A percentile compares a stretch with the other conserved stretches of the same genome.
These are phyloP conservation scores for Tricholauxania praeusta DNA, from an alignment of 2,888 invertebrate genomes.

Conservation along the genomic window DNA sequence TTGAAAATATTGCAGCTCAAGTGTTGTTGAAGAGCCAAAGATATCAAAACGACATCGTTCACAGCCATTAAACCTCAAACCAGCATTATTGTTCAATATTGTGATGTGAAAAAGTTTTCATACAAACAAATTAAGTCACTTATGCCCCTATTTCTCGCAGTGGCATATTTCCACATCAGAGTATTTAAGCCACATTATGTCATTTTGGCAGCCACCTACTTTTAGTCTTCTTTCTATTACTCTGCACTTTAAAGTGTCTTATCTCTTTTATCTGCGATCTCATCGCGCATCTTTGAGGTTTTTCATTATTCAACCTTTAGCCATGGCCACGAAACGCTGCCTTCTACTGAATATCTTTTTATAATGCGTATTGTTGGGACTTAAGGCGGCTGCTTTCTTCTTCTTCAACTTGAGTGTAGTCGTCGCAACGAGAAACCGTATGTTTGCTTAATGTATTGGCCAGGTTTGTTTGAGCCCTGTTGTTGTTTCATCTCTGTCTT, in stretches of 20 bases:
- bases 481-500: background rate
- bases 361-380: slow-evolving; percentile 13
- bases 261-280: slow-evolving; percentile 43
- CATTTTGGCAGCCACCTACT: slow-evolving; percentile 49
- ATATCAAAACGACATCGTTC: no score
- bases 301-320: background rate
- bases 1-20: no score
- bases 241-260: slow-evolving; percentile 51
- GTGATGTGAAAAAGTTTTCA: no score
- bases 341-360: slow-evolving; percentile 5
- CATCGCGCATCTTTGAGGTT: slow-evolving; percentile 7
- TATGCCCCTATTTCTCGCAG: no score
- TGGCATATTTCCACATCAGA: background rate
- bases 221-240: slow-evolving; percentile 18
- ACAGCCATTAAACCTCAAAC: no score
- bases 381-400: slow-evolving; percentile 22
- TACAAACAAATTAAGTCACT: no score
- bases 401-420: background rate
- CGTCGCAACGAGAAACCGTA: background rate
- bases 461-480: background rate
- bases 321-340: background rate
- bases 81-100: no score
- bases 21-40: no score
- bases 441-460: slow-evolving; percentile 20
- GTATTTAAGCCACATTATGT: slow-evolving; percentile 58